These are phyloP conservation scores for Diploscapter pachys DNA, from an alignment of 1,140 invertebrate genomes.

Conservation along the genomic window DNA sequence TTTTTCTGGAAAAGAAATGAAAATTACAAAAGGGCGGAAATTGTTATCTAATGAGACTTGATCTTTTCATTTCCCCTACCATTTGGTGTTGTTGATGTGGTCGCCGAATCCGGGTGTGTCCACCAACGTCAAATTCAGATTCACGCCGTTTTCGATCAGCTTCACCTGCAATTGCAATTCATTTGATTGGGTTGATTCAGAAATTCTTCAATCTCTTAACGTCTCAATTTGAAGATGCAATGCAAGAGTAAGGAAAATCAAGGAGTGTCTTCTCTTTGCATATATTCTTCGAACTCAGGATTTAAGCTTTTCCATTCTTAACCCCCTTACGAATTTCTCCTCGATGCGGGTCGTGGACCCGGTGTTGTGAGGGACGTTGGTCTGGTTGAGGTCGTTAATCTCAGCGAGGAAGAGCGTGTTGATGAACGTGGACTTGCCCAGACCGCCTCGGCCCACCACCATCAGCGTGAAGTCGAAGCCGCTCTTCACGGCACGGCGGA, in stretches of 20 bases:
- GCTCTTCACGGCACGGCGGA: constrained; percentile 96
- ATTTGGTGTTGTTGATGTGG: constrained; percentile 91
- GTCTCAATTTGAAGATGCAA: constrained; percentile 60
- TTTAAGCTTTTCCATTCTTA: too few species aligned
- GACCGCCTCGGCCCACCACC: constrained; percentile 93
- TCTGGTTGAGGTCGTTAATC: constrained; percentile 68
- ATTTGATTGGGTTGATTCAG: too few species aligned
- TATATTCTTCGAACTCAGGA: too few species aligned
- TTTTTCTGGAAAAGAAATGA: background rate
- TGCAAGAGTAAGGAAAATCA: background rate
- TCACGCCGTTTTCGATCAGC: constrained; percentile 84
- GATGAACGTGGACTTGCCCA: constrained; percentile 95
- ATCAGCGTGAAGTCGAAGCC: constrained; percentile 99
- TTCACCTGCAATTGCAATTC: constrained; percentile 69
- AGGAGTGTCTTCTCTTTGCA: background rate
- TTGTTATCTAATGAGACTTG: background rate
- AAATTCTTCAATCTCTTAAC: too few species aligned
- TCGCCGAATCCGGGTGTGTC: constrained; percentile 98
- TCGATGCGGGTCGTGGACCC: constrained; percentile 23
- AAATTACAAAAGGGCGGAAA: background rate
- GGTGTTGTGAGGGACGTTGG: background rate
- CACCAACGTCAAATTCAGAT: constrained; percentile 82
- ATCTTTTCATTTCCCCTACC: constrained; percentile 57
- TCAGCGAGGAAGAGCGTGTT: constrained; percentile 96
- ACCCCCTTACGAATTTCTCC: constrained; percentile 17